These are phyloP conservation scores for Endomychus coccineus DNA, from an alignment of 2,888 invertebrate genomes.

Conservation along the genomic window DNA sequence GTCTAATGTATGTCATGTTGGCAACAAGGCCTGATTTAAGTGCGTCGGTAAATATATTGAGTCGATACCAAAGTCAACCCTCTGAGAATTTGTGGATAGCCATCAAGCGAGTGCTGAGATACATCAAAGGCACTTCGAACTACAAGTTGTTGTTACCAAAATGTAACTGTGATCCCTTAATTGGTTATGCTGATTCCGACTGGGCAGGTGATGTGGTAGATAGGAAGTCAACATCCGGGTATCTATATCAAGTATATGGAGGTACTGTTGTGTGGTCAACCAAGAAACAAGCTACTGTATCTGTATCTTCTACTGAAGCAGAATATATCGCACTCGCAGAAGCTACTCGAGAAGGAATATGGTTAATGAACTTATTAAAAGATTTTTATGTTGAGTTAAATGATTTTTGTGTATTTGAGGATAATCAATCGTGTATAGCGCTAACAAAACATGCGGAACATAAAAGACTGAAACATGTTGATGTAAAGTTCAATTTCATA, in stretches of 20 bases:
- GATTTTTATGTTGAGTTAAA: conserved; percentile 19
- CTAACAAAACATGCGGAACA: conserved; percentile 11
- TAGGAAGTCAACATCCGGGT: conserved; percentile 33
- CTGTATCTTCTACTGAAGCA: conserved; percentile 33
- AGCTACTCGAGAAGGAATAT: conserved; percentile 27
- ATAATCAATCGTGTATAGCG: conserved; percentile 19
- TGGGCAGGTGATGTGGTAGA: conserved; percentile 27
- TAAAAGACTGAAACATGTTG: conserved; percentile 12
- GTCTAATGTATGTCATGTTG: conserved; percentile 18
- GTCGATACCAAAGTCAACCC: conserved; percentile 16
- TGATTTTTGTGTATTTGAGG: conserved; percentile 11
- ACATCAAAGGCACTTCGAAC: conserved; percentile 18
- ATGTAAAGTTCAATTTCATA: conserved; percentile 13
- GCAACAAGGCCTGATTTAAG: conserved; percentile 16
- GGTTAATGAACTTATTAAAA: conserved; percentile 25
- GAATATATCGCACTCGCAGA: conserved; percentile 32
- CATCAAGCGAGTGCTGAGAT: conserved; percentile 21
- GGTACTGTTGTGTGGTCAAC: conserved; percentile 29
- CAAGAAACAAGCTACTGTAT: conserved; percentile 30
- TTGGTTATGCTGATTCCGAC: conserved; percentile 29
- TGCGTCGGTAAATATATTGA: conserved; percentile 13
- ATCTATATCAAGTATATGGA: conserved; percentile 26
- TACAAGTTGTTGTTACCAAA: conserved; percentile 10
- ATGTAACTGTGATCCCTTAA: conserved; percentile 4
- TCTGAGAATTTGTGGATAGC: conserved; percentile 13